Evolutionary conservation across 1,140 invertebrate species (phyloP).

Genomic region (Uloborus diversus): DNA sequence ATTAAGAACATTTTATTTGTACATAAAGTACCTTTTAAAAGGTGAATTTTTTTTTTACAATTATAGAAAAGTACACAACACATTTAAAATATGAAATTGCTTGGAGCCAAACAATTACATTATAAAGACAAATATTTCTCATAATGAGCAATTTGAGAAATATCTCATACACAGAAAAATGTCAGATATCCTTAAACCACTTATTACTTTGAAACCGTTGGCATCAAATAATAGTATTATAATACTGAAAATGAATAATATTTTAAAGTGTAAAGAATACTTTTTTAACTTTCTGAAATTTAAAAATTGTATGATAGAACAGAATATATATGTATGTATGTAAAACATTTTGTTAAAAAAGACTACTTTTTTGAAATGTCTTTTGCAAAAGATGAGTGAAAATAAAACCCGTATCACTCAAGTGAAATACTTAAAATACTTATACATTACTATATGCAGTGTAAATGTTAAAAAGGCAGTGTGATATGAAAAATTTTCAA

Average conservation of each 20-base stretch:
- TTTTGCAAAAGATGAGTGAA: too few species aligned
- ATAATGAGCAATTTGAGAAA: conserved; percentile 15
- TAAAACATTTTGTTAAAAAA: too few species aligned
- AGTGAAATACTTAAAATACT: too few species aligned
- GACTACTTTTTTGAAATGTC: too few species aligned
- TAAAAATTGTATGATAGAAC: too few species aligned
- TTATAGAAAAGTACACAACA: conserved; percentile 45
- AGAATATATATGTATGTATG: too few species aligned
- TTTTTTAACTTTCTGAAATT: too few species aligned
- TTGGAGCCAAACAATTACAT: conserved; percentile 8
- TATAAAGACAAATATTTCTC: neutral
- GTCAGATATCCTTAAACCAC: neutral
- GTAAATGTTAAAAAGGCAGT: too few species aligned
- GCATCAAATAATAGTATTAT: neutral
- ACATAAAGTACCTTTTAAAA: conserved; percentile 28
- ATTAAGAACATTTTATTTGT: conserved; percentile 35
- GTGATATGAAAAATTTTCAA: too few species aligned
- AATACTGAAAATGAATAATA: neutral
- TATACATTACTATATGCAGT: too few species aligned
- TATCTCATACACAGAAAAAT: neutral
- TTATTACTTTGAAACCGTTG: conserved; percentile 12
- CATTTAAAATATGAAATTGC: conserved; percentile 12
- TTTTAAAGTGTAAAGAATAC: too few species aligned
- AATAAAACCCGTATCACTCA: too few species aligned
- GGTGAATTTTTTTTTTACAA: conserved; percentile 6